Conservation (phyloP, 2,888 invertebrate genomes). For the Eupithecia centaureata region DNA sequence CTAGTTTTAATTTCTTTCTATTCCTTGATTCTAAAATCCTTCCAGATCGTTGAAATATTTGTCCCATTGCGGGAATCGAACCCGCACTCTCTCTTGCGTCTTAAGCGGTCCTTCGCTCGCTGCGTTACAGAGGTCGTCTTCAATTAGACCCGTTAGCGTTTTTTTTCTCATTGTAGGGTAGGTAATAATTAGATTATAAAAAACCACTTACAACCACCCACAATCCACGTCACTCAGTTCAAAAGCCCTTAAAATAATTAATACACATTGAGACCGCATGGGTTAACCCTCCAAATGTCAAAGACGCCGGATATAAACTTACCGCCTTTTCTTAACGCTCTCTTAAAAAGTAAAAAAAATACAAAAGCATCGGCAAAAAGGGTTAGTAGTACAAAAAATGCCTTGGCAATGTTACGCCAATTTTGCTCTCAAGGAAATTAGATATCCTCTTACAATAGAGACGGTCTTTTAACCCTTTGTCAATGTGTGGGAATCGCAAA, state of each 20-base stretch:
- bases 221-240: slow-evolving; percentile 61
- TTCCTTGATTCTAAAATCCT: no score
- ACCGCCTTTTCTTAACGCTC: slow-evolving; percentile 84
- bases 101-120: no score
- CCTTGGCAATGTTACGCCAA: slow-evolving; percentile 81
- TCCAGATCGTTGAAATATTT: no score
- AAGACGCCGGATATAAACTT: slow-evolving; percentile 82
- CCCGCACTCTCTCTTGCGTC: no score
- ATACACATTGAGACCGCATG: slow-evolving; percentile 75
- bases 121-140: no score
- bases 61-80: no score
- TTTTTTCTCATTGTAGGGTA: neutral
- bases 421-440: slow-evolving; percentile 83
- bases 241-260: slow-evolving; percentile 77
- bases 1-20: no score
- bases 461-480: slow-evolving; percentile 75
- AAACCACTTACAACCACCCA: slow-evolving; percentile 49
- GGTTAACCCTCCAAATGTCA: slow-evolving; percentile 77
- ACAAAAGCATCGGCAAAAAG: slow-evolving; percentile 74
- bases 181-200: slow-evolving; percentile 20
- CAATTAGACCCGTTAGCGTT: neutral
- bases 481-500: slow-evolving; percentile 75
- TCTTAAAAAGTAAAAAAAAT: slow-evolving; percentile 62
- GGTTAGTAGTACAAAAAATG: slow-evolving; percentile 66
- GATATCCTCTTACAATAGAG: slow-evolving; percentile 80